Conservation (phyloP, 2,888 invertebrate genomes). For the Chaitophorus viminalis region DNA sequence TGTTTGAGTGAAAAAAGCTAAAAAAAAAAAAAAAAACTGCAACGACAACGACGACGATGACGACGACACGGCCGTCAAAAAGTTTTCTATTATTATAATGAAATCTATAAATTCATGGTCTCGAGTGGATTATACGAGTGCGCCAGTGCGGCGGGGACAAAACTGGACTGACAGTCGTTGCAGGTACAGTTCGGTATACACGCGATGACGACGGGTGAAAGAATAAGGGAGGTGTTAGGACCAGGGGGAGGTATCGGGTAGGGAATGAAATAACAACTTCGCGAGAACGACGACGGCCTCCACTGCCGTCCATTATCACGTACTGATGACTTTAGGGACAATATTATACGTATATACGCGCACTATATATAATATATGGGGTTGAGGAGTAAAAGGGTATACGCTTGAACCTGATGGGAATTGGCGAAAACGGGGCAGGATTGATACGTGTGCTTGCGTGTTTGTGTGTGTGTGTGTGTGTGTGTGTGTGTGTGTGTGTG, state of each 20-base stretch:
- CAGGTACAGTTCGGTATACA: neutral
- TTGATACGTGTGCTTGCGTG: no score
- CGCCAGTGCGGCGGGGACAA: neutral
- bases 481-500: neutral
- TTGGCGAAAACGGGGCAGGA: neutral
- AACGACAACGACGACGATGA: neutral
- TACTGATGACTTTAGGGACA: slow-evolving; percentile 14
- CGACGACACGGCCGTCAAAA: neutral
- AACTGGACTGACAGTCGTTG: neutral
- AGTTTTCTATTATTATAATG: slow-evolving; percentile 19
- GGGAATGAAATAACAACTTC: slow-evolving; percentile 30
- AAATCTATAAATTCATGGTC: slow-evolving; percentile 6
- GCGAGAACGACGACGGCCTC: neutral
- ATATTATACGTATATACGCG: neutral
- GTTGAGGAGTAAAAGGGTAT: neutral
- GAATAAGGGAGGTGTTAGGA: neutral
- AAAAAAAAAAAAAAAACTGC: no score
- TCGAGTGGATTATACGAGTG: neutral
- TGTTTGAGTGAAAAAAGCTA: neutral
- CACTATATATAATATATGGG: neutral
- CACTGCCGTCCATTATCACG: slow-evolving; percentile 26
- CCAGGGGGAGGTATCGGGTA: no score
- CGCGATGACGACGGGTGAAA: no score
- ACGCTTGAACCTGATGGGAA: neutral
- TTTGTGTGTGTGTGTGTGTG: no score